Evolutionary conservation across 1,140 invertebrate species (phyloP), one percentile per base, ranked within the genome.

Genomic region (Triops longicaudatus): DNA sequence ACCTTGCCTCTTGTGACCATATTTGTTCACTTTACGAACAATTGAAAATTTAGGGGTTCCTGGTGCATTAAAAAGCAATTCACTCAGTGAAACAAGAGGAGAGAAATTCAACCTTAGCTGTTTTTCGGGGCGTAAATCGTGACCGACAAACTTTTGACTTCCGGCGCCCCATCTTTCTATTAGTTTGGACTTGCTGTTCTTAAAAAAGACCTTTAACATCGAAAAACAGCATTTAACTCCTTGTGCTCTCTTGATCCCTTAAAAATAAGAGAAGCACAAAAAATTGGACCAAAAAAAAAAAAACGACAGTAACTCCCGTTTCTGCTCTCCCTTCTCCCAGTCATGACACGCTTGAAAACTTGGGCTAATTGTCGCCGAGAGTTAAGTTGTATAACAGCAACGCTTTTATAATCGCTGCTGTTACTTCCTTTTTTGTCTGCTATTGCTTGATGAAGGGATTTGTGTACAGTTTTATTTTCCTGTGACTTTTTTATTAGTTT

Each of bases 331-430:
- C 17, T 63, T 22, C 50, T 22, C n/a, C 50, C 14, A 63, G 50
- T 22, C 50, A 63, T 63, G 50, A 63, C 50, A 63, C 50, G 50
- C 50, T 63, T 63, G 50, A 63, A 63, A 63, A 63, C 50, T 63
- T 63, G 22, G 50, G 50, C 50, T 63, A 63, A 63, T 63, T 63
- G 22, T 63, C 50, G 17, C 50, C 50, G 50, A 63, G 14, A 63
- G 50, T 63, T 63, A 63, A 63, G 50, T 63, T 63, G n/a, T 63
- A 63, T 22, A 63, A 63, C 22, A 63, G 50, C 50, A 63, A 22
- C 10, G 50, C 50, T 63, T 63, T 63, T 63, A 17, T 63, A 63
- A 63, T 63, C 50, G 50, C 50, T 63, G 50, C 50, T 63, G 50
- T 63, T 63, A 63, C 50, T 63, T 63, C 50, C 50, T 63, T 63